These are phyloP conservation scores for Apostichopus leukothele DNA, from an alignment of 53 echinoderm and acorn worm genomes.

Conservation along the genomic window DNA sequence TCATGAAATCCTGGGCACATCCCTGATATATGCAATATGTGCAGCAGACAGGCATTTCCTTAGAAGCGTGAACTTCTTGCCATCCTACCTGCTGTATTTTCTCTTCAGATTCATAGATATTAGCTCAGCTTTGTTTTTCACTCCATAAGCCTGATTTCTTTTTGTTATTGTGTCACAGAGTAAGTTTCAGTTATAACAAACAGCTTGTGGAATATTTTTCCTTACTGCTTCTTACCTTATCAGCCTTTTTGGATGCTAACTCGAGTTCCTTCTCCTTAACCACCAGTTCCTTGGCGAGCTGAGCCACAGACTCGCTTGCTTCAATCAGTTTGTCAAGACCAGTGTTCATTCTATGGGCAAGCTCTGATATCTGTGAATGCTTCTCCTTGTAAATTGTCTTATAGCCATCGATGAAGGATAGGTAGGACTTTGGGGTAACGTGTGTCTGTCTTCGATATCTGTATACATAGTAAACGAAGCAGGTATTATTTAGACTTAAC, in stretches of 20 bases:
- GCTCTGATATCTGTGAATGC: conserved; percentile 74
- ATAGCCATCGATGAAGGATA: conserved; percentile 97
- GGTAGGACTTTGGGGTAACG: conserved; percentile 97
- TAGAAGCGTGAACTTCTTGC: no score
- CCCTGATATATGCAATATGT: no score
- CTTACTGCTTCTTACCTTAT: conserved; percentile 62
- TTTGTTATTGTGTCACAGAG: no score
- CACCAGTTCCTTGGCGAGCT: conserved; percentile 82
- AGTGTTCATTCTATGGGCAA: conserved; percentile 94
- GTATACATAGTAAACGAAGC: not conserved
- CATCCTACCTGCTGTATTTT: no score
- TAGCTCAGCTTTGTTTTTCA: no score
- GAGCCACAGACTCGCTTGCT: conserved; percentile 90
- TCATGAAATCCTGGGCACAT: no score
- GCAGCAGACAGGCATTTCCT: no score
- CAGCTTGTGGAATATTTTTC: no score
- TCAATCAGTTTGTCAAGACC: conserved; percentile 97
- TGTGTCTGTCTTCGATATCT: conserved; percentile 99
- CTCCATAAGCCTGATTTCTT: no score
- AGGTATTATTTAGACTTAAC: no score
- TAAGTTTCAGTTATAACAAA: no score
- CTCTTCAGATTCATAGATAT: no score
- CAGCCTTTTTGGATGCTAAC: conserved; percentile 89
- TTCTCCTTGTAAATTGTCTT: conserved; percentile 95
- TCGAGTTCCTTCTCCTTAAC: conserved; percentile 97